A percentile compares a stretch with the other conserved stretches of the same genome.
These are phyloP conservation scores for Typhlomys cinereus DNA, from an alignment of 2,113 vertebrate genomes.

Conservation along the genomic window DNA sequence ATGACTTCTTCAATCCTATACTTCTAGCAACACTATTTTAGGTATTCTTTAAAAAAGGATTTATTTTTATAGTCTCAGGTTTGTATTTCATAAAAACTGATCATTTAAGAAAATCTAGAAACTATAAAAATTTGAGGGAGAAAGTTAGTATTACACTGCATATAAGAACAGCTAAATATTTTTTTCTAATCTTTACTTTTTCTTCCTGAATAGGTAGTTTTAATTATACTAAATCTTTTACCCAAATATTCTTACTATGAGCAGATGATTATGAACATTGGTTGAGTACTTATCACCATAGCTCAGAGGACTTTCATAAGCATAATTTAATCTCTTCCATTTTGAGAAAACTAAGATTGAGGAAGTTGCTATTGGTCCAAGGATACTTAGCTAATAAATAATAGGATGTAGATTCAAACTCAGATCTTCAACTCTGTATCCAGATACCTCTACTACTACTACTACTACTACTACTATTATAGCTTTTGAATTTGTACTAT, in stretches of 20 bases:
- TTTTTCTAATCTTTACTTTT: constrained; percentile 32
- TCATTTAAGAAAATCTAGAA: constrained; percentile 47
- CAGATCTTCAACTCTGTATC: constrained; percentile 3
- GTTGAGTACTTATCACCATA: background rate
- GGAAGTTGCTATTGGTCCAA: constrained; percentile 23
- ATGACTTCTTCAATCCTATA: background rate
- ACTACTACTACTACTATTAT: too few relatives aligned
- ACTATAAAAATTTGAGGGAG: constrained; percentile 19
- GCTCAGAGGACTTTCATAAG: constrained; percentile 1
- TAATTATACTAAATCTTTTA: constrained; percentile 22
- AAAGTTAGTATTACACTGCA: constrained; percentile 42
- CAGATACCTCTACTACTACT: background rate
- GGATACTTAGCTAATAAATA: constrained; percentile 28
- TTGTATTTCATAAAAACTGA: constrained; percentile 44
- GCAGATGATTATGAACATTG: constrained; percentile 51
- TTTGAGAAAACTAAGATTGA: constrained; percentile 36
- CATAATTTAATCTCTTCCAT: constrained; percentile 31
- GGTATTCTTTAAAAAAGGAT: constrained; percentile 1
- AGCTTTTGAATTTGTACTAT: constrained; percentile 45
- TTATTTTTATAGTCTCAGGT: constrained; percentile 35
- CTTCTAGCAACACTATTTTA: constrained; percentile 35
- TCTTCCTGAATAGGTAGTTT: background rate
- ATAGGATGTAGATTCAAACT: constrained; percentile 35
- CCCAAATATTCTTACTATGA: constrained; percentile 43
- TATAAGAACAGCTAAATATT: constrained; percentile 45